Evolutionary conservation across 2,888 invertebrate species (phyloP), one percentile per base, ranked within the genome.

Genomic region (Melipona beecheii): DNA sequence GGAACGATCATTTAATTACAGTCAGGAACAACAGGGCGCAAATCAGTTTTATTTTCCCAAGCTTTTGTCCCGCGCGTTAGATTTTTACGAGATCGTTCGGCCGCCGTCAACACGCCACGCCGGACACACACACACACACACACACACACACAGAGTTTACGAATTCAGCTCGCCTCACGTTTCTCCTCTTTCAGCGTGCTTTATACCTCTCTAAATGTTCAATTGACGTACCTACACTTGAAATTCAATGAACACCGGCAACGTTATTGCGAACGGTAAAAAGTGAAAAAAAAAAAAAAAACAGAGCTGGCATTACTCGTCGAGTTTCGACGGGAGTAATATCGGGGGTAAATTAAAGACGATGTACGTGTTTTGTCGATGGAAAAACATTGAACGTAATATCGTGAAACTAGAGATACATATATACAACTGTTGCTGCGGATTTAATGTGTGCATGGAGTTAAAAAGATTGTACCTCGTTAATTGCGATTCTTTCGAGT

Each of bases 1-100:
- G 56, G 43, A 76, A 83, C 43, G 73, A 83, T 83, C 75, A 69
- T 83, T 83, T 76, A 76, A 81, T 73, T 73, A 78, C 78, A 43
- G 62, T 11, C 19, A 31, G 31, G 31, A 56, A 81, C 68, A 62
- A 74, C 49, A 62, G 52, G 17, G 2, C 52, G 2, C 52, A 54
- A n/a, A 49, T 21, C 31, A 49, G 58, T 81, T 83, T 73, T 78
- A 68, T 72, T 77, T 68, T 54, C 50, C 43, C 71, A 49, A 4
- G 36, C 69, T 70, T 74, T 65, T 78, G n/a, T 60, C 19, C 49
- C 36, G 17, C 74, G 52, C 43, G 60, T 78, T 52, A 66, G 56
- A 49, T 75, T 79, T 71, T 52, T 17, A 36, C 66, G 31, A 13
- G 21, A 4, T 2, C 15, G n/a, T 62, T 73, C 62, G 17, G 62